Evolutionary conservation across 2,113 vertebrate species (phyloP).

Genomic region (Struthio camelus): DNA sequence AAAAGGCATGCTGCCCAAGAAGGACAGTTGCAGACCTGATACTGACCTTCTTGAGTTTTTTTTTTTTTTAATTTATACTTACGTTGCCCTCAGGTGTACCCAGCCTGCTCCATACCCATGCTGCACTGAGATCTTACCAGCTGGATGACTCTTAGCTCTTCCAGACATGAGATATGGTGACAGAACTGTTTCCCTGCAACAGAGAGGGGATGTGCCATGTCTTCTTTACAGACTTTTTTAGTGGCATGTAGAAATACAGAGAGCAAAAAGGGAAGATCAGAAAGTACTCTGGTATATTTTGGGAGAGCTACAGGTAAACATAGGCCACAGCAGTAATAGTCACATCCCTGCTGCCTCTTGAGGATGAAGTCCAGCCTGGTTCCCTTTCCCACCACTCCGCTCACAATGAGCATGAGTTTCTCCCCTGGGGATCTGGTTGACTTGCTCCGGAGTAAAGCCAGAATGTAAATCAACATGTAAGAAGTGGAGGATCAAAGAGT

Average conservation of each 20-base stretch:
- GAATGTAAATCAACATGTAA: neutral
- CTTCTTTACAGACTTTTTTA: neutral
- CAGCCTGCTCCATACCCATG: neutral
- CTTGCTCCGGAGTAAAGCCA: neutral
- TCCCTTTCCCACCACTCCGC: neutral
- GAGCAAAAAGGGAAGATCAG: neutral
- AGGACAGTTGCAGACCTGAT: neutral
- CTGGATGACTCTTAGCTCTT: neutral
- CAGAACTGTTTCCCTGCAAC: neutral
- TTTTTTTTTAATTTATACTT: neutral
- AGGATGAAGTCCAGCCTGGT: neutral
- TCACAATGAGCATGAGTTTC: neutral
- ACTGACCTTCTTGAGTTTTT: neutral
- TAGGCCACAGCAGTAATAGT: neutral
- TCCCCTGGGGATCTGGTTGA: neutral
- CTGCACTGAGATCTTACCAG: neutral
- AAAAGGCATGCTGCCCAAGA: neutral
- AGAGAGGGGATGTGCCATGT: neutral
- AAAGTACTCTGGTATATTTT: neutral
- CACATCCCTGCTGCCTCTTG: neutral
- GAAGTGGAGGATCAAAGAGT: neutral
- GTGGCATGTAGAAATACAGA: neutral
- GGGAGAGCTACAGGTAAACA: neutral
- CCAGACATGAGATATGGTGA: neutral
- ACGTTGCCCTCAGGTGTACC: neutral